Percentiles rank a stretch among this genome's conserved stretches.
These are phyloP conservation scores for Apomyelois bistriatella DNA, from an alignment of 2,888 invertebrate species.

Conservation along the genomic window DNA sequence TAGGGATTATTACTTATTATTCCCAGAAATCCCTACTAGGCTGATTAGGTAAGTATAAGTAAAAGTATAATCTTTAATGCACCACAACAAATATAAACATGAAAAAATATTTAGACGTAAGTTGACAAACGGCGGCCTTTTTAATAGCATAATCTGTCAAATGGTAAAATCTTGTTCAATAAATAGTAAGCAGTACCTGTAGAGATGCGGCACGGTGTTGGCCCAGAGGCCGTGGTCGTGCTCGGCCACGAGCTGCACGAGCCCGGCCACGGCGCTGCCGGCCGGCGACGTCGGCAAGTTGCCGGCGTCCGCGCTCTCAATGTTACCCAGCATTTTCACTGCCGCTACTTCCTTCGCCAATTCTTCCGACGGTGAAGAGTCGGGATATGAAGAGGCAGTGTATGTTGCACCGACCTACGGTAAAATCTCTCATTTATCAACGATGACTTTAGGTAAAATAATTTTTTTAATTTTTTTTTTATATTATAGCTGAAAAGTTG, in stretches of 20 bases:
- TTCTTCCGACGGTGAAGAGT: constrained; percentile 62
- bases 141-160: too few relatives aligned
- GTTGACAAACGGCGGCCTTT: too few relatives aligned
- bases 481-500: too few relatives aligned
- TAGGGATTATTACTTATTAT: too few relatives aligned
- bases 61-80: too few relatives aligned
- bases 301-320: constrained; percentile 56
- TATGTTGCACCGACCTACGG: constrained; percentile 58
- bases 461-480: too few relatives aligned
- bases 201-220: constrained; percentile 77
- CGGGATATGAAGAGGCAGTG: constrained; percentile 60
- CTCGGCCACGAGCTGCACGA: constrained; percentile 61
- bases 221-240: constrained; percentile 81
- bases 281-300: constrained; percentile 51
- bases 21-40: too few relatives aligned
- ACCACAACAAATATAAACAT: too few relatives aligned
- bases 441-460: not conserved
- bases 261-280: constrained; percentile 40
- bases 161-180: too few relatives aligned
- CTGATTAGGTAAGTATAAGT: too few relatives aligned
- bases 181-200: constrained; percentile 68
- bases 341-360: constrained; percentile 65
- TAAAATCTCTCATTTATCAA: not conserved
- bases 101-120: too few relatives aligned
- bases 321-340: constrained; percentile 48